phyloP scores from a whole-genome alignment of 1,140 invertebrate species.

The Megathymus violae region DNA sequence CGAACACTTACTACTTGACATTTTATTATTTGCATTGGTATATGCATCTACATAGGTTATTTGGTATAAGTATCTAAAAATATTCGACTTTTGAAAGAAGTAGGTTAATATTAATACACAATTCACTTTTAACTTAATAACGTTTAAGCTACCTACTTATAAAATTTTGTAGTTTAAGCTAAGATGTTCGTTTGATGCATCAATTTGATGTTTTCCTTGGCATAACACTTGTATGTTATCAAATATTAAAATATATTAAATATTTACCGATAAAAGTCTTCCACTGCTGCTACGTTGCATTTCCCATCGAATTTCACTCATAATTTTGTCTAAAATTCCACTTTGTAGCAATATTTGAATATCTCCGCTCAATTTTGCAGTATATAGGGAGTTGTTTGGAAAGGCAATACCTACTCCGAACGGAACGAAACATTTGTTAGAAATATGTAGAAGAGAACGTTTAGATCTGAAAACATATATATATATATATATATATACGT shows the following conservation, averaged over 20 bases:
- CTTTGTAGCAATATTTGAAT: constrained; percentile 85
- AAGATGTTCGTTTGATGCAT: too few species aligned
- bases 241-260: too few species aligned
- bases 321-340: constrained; percentile 87
- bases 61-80: too few species aligned
- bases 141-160: too few species aligned
- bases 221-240: too few species aligned
- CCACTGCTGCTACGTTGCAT: constrained; percentile 85
- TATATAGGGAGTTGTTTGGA: constrained; percentile 86
- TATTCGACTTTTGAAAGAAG: too few species aligned
- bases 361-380: constrained; percentile 84
- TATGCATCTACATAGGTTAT: too few species aligned
- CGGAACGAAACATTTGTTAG: constrained; percentile 88
- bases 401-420: constrained; percentile 87
- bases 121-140: too few species aligned
- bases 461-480: constrained; percentile 74
- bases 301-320: constrained; percentile 87
- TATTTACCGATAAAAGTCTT: constrained; percentile 84
- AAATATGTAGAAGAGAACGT: constrained; percentile 87
- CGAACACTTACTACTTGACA: background rate
- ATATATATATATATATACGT: too few species aligned
- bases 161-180: too few species aligned
- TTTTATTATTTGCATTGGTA: background rate
- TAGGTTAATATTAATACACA: too few species aligned
- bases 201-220: too few species aligned